A percentile compares a stretch with the other conserved stretches of the same genome.
Conservation (phyloP, 2,797 vertebrate genomes). For the Lithobates sylvaticus region DNA sequence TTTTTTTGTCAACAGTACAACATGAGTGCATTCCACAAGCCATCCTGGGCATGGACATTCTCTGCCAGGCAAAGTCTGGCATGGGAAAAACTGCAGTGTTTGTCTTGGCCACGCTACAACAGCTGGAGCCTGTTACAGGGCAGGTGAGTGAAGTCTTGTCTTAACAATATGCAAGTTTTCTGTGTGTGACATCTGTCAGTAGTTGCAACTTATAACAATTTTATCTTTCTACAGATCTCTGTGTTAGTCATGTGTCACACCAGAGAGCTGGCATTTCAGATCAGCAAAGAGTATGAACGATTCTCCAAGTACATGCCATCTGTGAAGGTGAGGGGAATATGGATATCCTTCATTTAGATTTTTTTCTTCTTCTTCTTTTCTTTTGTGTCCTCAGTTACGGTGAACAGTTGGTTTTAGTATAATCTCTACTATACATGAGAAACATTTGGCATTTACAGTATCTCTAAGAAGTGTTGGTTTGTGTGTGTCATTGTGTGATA, state of each 20-base stretch:
- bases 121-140: conserved; percentile 83
- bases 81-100: conserved; percentile 88
- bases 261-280: conserved; percentile 84
- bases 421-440: too few relatives aligned
- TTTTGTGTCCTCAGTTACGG: too few relatives aligned
- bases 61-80: conserved; percentile 86
- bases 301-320: conserved; percentile 87
- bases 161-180: too few relatives aligned
- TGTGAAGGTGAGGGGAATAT: conserved; percentile 76
- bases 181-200: too few relatives aligned
- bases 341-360: too few relatives aligned
- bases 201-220: too few relatives aligned
- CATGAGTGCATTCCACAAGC: conserved; percentile 87
- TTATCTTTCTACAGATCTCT: conserved; percentile 74
- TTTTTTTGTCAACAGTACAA: conserved; percentile 74
- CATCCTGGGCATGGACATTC: conserved; percentile 86
- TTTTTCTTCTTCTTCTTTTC: too few relatives aligned
- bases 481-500: too few relatives aligned
- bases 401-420: too few relatives aligned
- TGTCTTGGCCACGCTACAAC: conserved; percentile 84
- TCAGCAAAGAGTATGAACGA: conserved; percentile 86
- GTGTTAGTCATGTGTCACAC: conserved; percentile 87
- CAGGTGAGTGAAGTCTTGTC: conserved; percentile 72
- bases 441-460: too few relatives aligned
- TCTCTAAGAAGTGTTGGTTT: too few relatives aligned